Base-by-base conservation (phyloP, 2,113 vertebrate species). In the Pyxicephalus adspersus region DNA sequence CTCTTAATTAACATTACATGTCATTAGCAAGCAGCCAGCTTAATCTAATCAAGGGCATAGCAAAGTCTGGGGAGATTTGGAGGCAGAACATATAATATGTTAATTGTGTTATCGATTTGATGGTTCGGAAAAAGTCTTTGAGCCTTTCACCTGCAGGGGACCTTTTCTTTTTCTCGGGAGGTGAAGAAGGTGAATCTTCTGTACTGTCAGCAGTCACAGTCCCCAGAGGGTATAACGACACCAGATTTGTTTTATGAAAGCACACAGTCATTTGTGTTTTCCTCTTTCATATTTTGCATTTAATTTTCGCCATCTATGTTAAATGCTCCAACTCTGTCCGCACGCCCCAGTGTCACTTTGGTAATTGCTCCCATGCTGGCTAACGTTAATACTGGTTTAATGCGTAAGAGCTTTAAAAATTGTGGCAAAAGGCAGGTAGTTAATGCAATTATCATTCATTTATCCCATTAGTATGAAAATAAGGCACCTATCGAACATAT, bases 51-150 rank as follows among this genome's bases (percentile, higher is more conserved):
- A 92, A 93, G 93, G 92, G 51, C 83, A 38, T 75, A 85, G 83
- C 91, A 90, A 93, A 91, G 91, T 87, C 86, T 88, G 89, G 91
- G 85, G 93, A 93, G 92, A 93, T 91, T 91, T 86, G 88, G 89
- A 90, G 86, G 83, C 91, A 90, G 86, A 89, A 86, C 85, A 76
- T 83, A 87, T 88, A 91, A 87, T 89, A 88, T 91, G 87, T 89
- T 94, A 91, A 95, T 92, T 90, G 87, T 87, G 70, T 86, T 89
- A 91, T 91, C 92, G 92, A 91, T 89, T 90, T 92, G 89, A 87
- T 87, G 86, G 90, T 88, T 86, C 89, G 90, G 89, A 87, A 90
- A 91, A 94, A 90, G 90, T 75, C 50, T 58, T 82, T 29, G 22
- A 58, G 51, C 26, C 52, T 75, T 23, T 73, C 70, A 72, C 70